Percentiles rank a stretch among this genome's conserved stretches.
Evolutionary conservation across 2,888 invertebrate genomes (phyloP).

Genomic region (Zygothrica quintamaculata): DNA sequence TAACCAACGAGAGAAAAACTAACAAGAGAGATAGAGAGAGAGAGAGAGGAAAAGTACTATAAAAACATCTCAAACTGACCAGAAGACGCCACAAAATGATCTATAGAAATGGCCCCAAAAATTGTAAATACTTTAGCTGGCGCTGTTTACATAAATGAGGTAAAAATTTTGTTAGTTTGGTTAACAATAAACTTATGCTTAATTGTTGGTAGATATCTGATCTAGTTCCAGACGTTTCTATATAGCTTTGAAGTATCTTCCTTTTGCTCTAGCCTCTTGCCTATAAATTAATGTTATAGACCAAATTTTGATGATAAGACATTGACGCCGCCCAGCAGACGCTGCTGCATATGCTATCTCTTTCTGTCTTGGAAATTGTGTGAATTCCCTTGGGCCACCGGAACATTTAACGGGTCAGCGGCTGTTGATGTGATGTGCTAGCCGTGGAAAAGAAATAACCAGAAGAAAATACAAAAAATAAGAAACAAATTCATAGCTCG

Average conservation of each 20-base stretch:
- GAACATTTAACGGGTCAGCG: conserved; percentile 78
- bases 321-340: conserved; percentile 66
- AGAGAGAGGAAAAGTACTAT: conserved; percentile 5
- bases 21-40: not conserved
- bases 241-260: conserved; percentile 59
- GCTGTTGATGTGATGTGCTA: conserved; percentile 54
- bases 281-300: conserved; percentile 79
- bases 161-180: conserved; percentile 44
- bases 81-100: conserved; percentile 62
- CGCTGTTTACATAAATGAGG: conserved; percentile 60
- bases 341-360: conserved; percentile 1
- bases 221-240: conserved; percentile 40
- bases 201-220: conserved; percentile 68
- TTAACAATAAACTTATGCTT: conserved; percentile 60
- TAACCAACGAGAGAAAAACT: conserved; percentile 15
- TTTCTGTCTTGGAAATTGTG: no score
- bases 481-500: conserved; percentile 72
- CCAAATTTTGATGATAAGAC: conserved; percentile 76
- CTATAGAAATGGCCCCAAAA: conserved; percentile 61
- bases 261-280: conserved; percentile 28
- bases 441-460: conserved; percentile 35
- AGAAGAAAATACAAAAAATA: no score
- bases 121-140: conserved; percentile 21
- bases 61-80: conserved; percentile 44
- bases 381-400: conserved; percentile 62